A percentile compares a stretch with the other conserved stretches of the same genome.
phyloP scores from a whole-genome alignment of 2,888 invertebrate species.

The Ectemnius cavifrons region DNA sequence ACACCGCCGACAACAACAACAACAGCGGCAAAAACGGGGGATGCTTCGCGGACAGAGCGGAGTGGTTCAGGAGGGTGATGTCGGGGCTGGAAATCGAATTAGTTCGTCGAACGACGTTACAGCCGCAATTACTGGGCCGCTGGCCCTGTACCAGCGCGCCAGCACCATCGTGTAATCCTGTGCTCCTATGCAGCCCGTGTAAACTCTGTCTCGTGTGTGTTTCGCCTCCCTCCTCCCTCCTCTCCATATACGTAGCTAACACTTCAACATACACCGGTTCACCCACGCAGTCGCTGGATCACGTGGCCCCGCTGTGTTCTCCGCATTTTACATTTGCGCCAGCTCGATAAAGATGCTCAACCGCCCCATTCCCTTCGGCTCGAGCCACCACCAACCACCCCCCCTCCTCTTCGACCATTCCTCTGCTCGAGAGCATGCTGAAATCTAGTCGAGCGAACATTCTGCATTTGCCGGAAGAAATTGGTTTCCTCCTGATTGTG shows the following conservation, averaged over 20 bases:
- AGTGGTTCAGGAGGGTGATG: not conserved
- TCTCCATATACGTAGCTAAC: too few relatives aligned
- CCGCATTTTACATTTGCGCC: conserved; percentile 11
- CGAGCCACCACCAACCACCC: not conserved
- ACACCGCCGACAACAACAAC: conserved; percentile 2
- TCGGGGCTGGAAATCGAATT: conserved; percentile 37
- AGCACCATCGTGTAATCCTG: conserved; percentile 42
- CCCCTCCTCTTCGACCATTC: too few relatives aligned
- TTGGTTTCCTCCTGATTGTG: too few relatives aligned
- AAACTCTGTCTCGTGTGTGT: not conserved
- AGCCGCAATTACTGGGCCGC: conserved; percentile 33
- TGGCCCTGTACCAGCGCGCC: conserved; percentile 24
- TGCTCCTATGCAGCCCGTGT: conserved; percentile 35
- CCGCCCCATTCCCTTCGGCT: not conserved
- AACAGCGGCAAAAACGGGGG: conserved; percentile 3
- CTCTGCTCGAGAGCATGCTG: too few relatives aligned
- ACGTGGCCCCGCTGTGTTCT: not conserved
- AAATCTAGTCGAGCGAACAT: too few relatives aligned
- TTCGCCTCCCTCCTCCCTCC: too few relatives aligned
- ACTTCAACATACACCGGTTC: not conserved
- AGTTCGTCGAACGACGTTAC: conserved; percentile 33
- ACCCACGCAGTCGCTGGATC: conserved; percentile 1
- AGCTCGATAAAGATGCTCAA: not conserved
- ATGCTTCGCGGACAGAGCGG: too few relatives aligned
- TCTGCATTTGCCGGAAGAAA: too few relatives aligned